Percentiles rank a stretch among this genome's conserved stretches.
Evolutionary conservation across 2,113 vertebrate species (phyloP).

Genomic region (Ceyx cyanopectus): DNA sequence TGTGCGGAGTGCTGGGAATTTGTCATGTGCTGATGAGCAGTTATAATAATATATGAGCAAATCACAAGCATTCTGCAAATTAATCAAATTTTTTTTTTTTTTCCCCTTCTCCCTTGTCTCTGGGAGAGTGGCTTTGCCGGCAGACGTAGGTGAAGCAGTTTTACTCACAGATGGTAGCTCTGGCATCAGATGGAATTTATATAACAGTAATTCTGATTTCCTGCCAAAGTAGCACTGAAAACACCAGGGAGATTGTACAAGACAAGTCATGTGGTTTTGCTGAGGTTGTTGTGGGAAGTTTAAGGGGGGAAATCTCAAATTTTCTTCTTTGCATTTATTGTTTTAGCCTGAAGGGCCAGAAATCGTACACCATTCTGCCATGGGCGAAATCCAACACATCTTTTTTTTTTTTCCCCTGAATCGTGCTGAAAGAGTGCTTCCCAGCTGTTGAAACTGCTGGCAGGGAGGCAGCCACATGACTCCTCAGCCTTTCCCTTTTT

Average conservation of each 20-base stretch:
- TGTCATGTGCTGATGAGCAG: constrained; percentile 93
- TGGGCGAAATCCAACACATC: constrained; percentile 79
- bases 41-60: constrained; percentile 95
- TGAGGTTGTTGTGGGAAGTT: constrained; percentile 87
- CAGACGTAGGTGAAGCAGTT: constrained; percentile 88
- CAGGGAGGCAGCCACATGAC: constrained; percentile 71
- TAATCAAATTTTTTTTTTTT: constrained; percentile 86
- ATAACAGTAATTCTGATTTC: constrained; percentile 91
- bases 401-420: constrained; percentile 60
- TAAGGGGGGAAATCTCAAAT: constrained; percentile 81
- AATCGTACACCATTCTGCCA: constrained; percentile 79
- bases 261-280: constrained; percentile 85
- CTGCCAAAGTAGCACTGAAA: constrained; percentile 87
- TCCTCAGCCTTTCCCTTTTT: constrained; percentile 74
- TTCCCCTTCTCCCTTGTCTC: constrained; percentile 83
- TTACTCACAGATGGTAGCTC: constrained; percentile 91
- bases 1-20: constrained; percentile 86
- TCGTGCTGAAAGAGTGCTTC: constrained; percentile 75
- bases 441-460: constrained; percentile 79
- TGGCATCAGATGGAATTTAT: constrained; percentile 97
- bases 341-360: constrained; percentile 85
- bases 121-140: constrained; percentile 87
- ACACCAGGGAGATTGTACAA: constrained; percentile 88
- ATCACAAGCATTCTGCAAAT: constrained; percentile 94
- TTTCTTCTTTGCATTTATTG: constrained; percentile 80